Base-by-base conservation (phyloP, 2,113 vertebrate genomes). In the Odocoileus virginianus region DNA sequence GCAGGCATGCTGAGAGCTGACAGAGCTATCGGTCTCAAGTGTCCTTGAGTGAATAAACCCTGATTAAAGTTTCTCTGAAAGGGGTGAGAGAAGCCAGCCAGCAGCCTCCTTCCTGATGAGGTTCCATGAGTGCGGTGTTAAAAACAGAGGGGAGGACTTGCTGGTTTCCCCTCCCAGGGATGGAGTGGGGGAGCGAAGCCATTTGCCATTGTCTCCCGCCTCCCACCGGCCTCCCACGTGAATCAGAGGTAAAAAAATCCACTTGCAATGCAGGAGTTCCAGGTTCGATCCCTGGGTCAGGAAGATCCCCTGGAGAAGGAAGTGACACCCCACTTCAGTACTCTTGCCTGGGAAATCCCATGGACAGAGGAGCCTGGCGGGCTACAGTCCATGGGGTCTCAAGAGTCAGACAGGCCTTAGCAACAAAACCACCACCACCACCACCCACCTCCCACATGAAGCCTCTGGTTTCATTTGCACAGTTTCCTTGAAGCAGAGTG, bases 101-200 rank as follows among this genome's bases (percentile, higher is more conserved):
- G 52, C 28, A 76, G 36, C 17, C 40, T 92, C 21, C 78, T 86
- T 89, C 61, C 78, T 43, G 1, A 81, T 47, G 58, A 52, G 87
- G 30, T 50, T 84, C n/a, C 28, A 1, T 1, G 7, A 36, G 11
- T 10, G 23, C 0, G 2, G 52, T 57, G 11, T 79, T 45, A 33
- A 11, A 67, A 27, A 52, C 4, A 28, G 27, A 93, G 28, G 15
- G 36, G 60, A 74, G 45, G 58, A 19, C 12, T 17, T 14, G 25
- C 47, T 55, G 67, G 36, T 28, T 60, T 74, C 86, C 78, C 58
- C 30, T 94, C 12, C 23, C 25, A 94, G 28, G 27, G 12, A 52
- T 45, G 47, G 14, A 50, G 28, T 28, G 64, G 40, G 43, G 8
- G 60, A 57, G 85, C 7, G 33, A 43, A 82, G 17, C 13, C n/a